Percentiles rank a stretch among this genome's conserved stretches.
phyloP scores from a whole-genome alignment of 2,113 vertebrate species.

The Osmerus mordax region DNA sequence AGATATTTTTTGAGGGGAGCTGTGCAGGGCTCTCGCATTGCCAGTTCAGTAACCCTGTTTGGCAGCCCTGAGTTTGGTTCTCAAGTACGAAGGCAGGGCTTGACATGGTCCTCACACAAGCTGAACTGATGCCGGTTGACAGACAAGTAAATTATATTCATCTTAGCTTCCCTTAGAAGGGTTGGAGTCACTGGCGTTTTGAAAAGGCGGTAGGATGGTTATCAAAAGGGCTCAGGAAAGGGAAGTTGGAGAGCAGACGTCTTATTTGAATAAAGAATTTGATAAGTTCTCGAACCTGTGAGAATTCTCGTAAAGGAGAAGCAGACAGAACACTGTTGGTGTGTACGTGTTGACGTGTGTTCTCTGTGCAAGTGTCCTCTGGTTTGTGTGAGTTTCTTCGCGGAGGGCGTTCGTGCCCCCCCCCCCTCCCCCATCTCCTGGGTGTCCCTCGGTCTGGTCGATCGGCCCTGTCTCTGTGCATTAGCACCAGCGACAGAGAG shows the following conservation, averaged over 20 bases:
- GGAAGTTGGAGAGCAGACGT: too few relatives aligned
- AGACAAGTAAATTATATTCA: conserved; percentile 72
- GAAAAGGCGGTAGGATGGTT: conserved; percentile 48
- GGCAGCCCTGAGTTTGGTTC: conserved; percentile 60
- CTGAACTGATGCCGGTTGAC: conserved; percentile 73
- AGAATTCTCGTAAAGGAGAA: too few relatives aligned
- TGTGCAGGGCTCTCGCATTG: conserved; percentile 55
- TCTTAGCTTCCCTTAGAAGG: conserved; percentile 63
- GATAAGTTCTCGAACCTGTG: too few relatives aligned
- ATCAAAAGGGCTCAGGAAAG: not conserved
- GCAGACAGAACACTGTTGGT: not conserved
- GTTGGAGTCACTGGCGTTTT: conserved; percentile 69
- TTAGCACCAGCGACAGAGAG: conserved; percentile 69
- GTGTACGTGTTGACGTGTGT: not conserved
- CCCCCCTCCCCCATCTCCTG: conserved; percentile 32
- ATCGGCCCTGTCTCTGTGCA: conserved; percentile 74
- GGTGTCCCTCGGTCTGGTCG: conserved; percentile 70
- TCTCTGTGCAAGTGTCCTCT: not conserved
- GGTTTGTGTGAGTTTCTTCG: too few relatives aligned
- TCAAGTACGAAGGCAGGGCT: conserved; percentile 66
- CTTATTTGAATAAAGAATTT: too few relatives aligned
- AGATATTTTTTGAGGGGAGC: conserved; percentile 57
- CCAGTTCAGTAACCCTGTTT: conserved; percentile 63
- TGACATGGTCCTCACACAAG: conserved; percentile 67
- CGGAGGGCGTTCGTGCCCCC: too few relatives aligned